Evolutionary conservation across 2,113 vertebrate genomes (phyloP).

Genomic region (Ceratotherium simum): DNA sequence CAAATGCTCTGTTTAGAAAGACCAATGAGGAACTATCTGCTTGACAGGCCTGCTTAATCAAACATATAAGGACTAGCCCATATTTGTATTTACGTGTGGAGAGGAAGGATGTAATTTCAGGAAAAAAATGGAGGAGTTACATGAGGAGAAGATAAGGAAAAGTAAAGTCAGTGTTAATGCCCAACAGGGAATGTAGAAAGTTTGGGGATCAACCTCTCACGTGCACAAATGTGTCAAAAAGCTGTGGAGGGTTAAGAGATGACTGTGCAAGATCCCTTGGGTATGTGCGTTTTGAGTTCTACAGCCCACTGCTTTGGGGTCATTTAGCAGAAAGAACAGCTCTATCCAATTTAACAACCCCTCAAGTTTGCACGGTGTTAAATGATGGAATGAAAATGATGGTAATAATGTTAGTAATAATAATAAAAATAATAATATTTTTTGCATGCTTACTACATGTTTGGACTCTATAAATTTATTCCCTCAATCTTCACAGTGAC

Average conservation of each 20-base stretch:
- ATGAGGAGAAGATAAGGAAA: not conserved
- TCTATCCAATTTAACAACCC: not conserved
- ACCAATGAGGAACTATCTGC: not conserved
- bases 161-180: not conserved
- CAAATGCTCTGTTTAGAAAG: not conserved
- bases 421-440: not conserved
- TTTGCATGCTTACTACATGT: not conserved
- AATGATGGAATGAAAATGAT: not conserved
- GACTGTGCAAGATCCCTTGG: not conserved
- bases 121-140: not conserved
- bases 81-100: not conserved
- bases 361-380: not conserved
- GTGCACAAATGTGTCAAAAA: not conserved
- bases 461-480: conserved; percentile 2
- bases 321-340: not conserved
- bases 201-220: not conserved
- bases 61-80: not conserved
- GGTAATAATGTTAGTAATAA: not conserved
- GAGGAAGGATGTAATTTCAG: not conserved
- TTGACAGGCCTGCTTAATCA: not conserved
- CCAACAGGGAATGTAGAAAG: not conserved
- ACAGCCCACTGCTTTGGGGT: not conserved
- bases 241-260: not conserved
- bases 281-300: not conserved
- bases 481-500: not conserved